Evolutionary conservation across 2,888 invertebrate species (phyloP).

Genomic region (Andrena hattorfiana): DNA sequence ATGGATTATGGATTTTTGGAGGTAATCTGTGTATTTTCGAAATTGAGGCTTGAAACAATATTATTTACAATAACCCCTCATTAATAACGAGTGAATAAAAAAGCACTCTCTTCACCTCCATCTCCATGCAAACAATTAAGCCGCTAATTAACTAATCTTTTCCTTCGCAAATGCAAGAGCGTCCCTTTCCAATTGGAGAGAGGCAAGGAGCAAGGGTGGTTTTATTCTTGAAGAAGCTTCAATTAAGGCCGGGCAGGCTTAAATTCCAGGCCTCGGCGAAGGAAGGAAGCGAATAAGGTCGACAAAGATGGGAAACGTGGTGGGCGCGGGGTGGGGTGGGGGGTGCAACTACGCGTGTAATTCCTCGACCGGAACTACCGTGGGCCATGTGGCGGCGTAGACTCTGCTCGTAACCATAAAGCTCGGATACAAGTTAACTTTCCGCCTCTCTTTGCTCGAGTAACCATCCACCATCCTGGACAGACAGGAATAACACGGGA

Average conservation of each 20-base stretch:
- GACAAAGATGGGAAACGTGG: neutral
- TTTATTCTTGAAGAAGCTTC: too few relatives aligned
- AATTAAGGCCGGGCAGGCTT: neutral
- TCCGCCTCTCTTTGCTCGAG: slow-evolving; percentile 46
- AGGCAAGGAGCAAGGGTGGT: too few relatives aligned
- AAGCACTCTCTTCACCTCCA: too few relatives aligned
- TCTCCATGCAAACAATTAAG: too few relatives aligned
- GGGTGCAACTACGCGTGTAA: slow-evolving; percentile 66
- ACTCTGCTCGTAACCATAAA: slow-evolving; percentile 79
- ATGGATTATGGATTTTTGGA: too few relatives aligned
- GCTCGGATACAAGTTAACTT: slow-evolving; percentile 65
- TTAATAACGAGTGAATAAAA: too few relatives aligned
- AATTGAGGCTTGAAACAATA: too few relatives aligned
- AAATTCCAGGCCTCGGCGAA: neutral
- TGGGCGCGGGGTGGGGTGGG: neutral
- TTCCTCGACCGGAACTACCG: slow-evolving; percentile 76
- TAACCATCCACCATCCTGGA: slow-evolving; percentile 44
- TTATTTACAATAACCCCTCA: too few relatives aligned
- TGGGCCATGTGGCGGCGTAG: slow-evolving; percentile 79
- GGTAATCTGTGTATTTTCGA: too few relatives aligned
- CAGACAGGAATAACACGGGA: slow-evolving; percentile 48
- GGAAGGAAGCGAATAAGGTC: neutral
- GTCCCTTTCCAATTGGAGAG: too few relatives aligned
- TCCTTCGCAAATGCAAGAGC: too few relatives aligned
- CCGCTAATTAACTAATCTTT: too few relatives aligned